Conservation (phyloP, 2,888 invertebrate species). For the Epirrita christyi region DNA sequence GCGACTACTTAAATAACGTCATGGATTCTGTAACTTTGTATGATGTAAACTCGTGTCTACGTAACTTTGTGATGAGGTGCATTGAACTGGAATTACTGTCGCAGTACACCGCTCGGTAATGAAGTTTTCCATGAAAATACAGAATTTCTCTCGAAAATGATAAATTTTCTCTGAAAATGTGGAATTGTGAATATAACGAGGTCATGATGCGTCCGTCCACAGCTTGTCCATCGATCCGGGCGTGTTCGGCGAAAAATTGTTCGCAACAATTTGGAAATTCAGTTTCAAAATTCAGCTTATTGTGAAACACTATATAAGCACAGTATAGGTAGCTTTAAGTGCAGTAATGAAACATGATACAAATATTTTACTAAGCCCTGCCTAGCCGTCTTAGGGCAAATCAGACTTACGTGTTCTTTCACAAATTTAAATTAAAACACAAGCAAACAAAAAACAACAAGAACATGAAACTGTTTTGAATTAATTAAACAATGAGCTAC, state of each 20-base stretch:
- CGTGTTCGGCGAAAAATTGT: slow-evolving; percentile 8
- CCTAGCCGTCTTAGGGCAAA: too few relatives aligned
- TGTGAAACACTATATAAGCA: neutral
- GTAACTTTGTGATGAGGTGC: slow-evolving; percentile 6
- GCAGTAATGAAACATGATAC: neutral
- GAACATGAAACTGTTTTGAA: too few relatives aligned
- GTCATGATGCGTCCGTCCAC: slow-evolving; percentile 12
- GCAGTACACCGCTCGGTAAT: slow-evolving; percentile 18
- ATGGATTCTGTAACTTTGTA: neutral
- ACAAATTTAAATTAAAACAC: too few relatives aligned
- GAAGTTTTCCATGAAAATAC: slow-evolving; percentile 20
- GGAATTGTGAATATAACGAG: slow-evolving; percentile 20
- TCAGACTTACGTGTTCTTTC: too few relatives aligned
- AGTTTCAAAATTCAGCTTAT: slow-evolving; percentile 11
- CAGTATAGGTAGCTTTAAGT: neutral
- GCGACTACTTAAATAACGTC: too few relatives aligned
- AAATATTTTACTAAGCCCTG: too few relatives aligned
- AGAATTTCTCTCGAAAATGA: slow-evolving; percentile 17
- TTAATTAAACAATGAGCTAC: too few relatives aligned
- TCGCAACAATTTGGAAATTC: slow-evolving; percentile 15
- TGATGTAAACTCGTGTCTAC: slow-evolving; percentile 10
- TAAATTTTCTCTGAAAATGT: slow-evolving; percentile 14
- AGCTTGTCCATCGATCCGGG: slow-evolving; percentile 16
- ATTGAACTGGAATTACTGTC: slow-evolving; percentile 14
- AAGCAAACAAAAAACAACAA: too few relatives aligned